phyloP scores from a whole-genome alignment of 2,113 vertebrate species.

The Promerops cafer region DNA sequence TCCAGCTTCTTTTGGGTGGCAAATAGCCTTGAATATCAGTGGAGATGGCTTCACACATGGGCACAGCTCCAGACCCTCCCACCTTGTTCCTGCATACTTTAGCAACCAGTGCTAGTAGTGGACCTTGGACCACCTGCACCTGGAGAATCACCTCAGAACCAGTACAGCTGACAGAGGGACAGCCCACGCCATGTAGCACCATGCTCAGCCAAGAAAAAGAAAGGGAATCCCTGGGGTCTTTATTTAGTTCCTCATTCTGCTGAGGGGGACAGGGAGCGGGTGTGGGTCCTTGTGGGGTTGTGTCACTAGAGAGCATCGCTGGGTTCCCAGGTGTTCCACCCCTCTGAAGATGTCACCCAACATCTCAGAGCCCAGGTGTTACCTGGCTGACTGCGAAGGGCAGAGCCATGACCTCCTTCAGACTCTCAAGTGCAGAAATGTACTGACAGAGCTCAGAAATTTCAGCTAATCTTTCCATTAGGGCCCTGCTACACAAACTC shows the following conservation, averaged over 20 bases:
- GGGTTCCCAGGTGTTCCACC: background rate
- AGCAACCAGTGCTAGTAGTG: background rate
- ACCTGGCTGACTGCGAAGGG: background rate
- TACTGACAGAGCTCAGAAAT: background rate
- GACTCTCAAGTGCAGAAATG: background rate
- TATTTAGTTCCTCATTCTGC: background rate
- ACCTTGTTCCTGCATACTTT: background rate
- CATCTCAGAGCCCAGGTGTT: background rate
- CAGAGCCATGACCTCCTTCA: background rate
- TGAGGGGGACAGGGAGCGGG: fast-evolving
- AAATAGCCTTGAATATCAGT: background rate
- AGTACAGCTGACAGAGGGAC: background rate
- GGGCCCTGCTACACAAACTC: background rate
- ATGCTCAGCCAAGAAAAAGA: background rate
- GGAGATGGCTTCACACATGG: background rate
- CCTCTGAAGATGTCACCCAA: background rate
- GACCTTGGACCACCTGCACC: no score
- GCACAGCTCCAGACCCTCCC: background rate
- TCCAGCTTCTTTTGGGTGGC: background rate
- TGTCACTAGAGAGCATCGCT: fast-evolving
- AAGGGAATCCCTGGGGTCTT: background rate
- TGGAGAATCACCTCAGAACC: background rate
- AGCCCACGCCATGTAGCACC: fast-evolving
- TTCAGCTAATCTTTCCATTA: background rate
- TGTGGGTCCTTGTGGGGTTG: fast-evolving